A percentile compares a stretch with the other conserved stretches of the same genome.
Evolutionary conservation across 2,113 vertebrate species (phyloP).

Genomic region (Pycnonotus jocosus): DNA sequence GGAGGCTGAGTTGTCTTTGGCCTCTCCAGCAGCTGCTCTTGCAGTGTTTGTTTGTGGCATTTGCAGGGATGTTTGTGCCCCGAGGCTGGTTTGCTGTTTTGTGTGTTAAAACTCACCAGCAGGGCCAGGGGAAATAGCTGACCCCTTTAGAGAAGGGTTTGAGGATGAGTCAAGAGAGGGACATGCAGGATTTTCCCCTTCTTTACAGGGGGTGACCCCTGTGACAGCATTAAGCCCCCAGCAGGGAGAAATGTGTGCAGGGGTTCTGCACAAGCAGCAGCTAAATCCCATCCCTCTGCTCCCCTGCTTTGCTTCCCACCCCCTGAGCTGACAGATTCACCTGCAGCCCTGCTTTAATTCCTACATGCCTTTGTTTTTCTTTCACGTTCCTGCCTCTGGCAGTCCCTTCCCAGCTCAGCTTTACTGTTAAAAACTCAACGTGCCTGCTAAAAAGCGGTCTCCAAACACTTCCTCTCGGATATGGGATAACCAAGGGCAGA

Average conservation of each 20-base stretch:
- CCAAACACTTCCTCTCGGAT: not conserved
- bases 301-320: not conserved
- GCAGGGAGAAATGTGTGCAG: rapidly evolving
- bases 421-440: rapidly evolving
- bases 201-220: rapidly evolving
- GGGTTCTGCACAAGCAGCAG: not conserved
- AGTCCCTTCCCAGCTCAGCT: not conserved
- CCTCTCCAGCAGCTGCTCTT: not conserved
- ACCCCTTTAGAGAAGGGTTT: not conserved
- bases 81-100: not conserved
- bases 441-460: not conserved
- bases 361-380: rapidly evolving
- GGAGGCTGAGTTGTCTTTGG: not conserved
- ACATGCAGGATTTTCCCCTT: not conserved
- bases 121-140: not conserved
- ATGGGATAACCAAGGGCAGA: rapidly evolving
- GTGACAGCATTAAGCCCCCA: rapidly evolving
- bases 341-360: not conserved
- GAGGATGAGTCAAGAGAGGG: not conserved
- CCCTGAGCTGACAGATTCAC: not conserved
- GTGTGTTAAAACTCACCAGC: rapidly evolving
- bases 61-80: not conserved
- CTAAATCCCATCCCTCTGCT: not conserved
- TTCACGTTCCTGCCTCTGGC: not conserved
- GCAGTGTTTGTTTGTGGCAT: not conserved